phyloP scores from a whole-genome alignment of 2,888 invertebrate species.

The Cephus pygmeus region DNA sequence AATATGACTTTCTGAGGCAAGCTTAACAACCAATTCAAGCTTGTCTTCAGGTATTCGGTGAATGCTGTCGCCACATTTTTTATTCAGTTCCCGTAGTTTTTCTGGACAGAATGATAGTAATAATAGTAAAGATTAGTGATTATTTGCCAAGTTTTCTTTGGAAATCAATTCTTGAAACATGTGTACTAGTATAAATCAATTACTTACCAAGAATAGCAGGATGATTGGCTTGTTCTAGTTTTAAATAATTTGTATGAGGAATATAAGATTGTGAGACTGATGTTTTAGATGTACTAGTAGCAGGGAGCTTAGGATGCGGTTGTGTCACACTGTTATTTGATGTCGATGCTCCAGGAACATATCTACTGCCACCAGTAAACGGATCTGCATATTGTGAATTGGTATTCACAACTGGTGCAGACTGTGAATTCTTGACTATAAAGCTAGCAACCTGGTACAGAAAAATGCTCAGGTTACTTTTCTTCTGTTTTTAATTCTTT shows the following conservation, averaged over 20 bases:
- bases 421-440: conserved; percentile 81
- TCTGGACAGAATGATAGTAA: conserved; percentile 43
- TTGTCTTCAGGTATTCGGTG: conserved; percentile 70
- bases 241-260: conserved; percentile 70
- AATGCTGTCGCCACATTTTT: conserved; percentile 69
- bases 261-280: conserved; percentile 60
- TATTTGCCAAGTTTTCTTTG: neutral
- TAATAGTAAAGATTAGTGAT: neutral
- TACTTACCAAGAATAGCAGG: conserved; percentile 79
- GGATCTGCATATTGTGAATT: conserved; percentile 70
- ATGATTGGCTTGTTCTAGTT: conserved; percentile 83
- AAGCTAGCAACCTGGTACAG: conserved; percentile 84
- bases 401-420: conserved; percentile 42
- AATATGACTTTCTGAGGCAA: conserved; percentile 64
- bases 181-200: conserved; percentile 41
- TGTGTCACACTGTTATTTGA: conserved; percentile 48
- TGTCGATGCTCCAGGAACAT: conserved; percentile 70
- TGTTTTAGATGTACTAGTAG: conserved; percentile 29
- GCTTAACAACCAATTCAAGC: conserved; percentile 73
- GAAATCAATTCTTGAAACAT: neutral
- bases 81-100: conserved; percentile 74
- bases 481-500: neutral
- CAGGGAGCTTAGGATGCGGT: conserved; percentile 50
- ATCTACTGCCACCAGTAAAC: conserved; percentile 77
- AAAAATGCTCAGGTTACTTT: neutral